These are phyloP conservation scores for Halyomorpha halys DNA, from an alignment of 1,140 invertebrate species.

Conservation along the genomic window DNA sequence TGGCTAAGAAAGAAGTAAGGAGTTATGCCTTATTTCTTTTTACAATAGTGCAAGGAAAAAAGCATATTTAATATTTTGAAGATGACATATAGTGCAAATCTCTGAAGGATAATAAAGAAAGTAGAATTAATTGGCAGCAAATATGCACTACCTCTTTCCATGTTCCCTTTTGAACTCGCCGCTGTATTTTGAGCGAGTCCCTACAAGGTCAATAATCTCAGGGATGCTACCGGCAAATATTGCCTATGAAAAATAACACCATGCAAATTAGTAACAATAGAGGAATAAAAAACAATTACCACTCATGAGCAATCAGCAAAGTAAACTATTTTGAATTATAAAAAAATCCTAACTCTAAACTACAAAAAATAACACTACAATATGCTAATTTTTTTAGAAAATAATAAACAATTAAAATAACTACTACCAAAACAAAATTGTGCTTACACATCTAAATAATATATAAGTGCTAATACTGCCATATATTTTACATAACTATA, in stretches of 20 bases:
- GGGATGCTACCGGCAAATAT: slow-evolving; percentile 98
- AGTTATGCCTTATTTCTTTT: background rate
- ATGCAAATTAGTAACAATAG: slow-evolving; percentile 35
- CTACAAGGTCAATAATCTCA: slow-evolving; percentile 97
- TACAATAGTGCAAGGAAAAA: background rate
- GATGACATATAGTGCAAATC: background rate
- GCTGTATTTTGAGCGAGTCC: slow-evolving; percentile 94
- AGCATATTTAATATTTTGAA: background rate
- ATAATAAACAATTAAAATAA: no score
- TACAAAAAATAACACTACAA: no score
- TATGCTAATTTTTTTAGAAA: no score
- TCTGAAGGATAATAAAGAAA: background rate
- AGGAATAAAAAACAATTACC: slow-evolving; percentile 32
- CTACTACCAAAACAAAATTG: no score
- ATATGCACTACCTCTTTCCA: slow-evolving; percentile 80
- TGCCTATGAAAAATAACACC: slow-evolving; percentile 54
- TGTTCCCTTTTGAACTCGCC: slow-evolving; percentile 95
- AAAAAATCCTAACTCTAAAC: no score
- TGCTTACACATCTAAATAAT: no score
- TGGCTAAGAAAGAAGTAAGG: background rate
- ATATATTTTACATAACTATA: no score
- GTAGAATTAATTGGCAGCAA: slow-evolving; percentile 22
- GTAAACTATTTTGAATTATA: background rate
- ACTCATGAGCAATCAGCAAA: no score
- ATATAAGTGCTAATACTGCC: no score